Base-by-base conservation (phyloP, 1,140 invertebrate genomes). In the Euglossa dilemma region DNA sequence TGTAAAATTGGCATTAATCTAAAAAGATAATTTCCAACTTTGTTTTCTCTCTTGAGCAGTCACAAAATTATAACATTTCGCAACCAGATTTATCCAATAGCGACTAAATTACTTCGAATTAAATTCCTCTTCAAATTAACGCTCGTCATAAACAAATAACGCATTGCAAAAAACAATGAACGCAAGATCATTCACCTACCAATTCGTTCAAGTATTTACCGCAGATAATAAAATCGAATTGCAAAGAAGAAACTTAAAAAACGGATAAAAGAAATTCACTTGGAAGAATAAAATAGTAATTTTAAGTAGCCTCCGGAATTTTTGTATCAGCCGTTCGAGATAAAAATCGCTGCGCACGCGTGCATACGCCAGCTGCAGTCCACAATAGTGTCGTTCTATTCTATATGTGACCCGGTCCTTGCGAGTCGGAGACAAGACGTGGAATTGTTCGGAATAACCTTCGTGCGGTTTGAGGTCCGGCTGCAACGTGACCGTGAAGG, bases 401-500 rank as follows among this genome's bases (percentile, higher is more conserved):
- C 74, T 52, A 43, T 43, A 56, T 56, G 73, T 69, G 74, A 70
- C 80, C 73, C 12, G 80, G 56, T 70, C 64, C 56, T 52, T 36
- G 23, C 25, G 16, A 83, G 50, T 11, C 74, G 45, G 54, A 57
- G 54, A 83, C 80, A 83, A 83, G 56, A 56, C 61, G 63, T 80
- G 83, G 78, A 84, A 84, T 80, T 80, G 83, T 80, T 57, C 70
- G 78, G 70, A 66, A 83, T 82, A 75, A 69, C 80, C 66, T 83
- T 85, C 52, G 80, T 85, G 84, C 73, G 84, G 84, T 85, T 85
- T 83, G 80, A 85, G 84, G 80, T 82, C 80, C 72, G 79, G 80
- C 57, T 85, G 84, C 84, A 85, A 85, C 84, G 84, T 85, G 82
- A 84, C 76, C 83, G 67, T 85, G 85, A 86, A 86, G 85, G 85